Evolutionary conservation across 2,888 invertebrate genomes (phyloP).

Genomic region (Carpatolechia fugitivella): DNA sequence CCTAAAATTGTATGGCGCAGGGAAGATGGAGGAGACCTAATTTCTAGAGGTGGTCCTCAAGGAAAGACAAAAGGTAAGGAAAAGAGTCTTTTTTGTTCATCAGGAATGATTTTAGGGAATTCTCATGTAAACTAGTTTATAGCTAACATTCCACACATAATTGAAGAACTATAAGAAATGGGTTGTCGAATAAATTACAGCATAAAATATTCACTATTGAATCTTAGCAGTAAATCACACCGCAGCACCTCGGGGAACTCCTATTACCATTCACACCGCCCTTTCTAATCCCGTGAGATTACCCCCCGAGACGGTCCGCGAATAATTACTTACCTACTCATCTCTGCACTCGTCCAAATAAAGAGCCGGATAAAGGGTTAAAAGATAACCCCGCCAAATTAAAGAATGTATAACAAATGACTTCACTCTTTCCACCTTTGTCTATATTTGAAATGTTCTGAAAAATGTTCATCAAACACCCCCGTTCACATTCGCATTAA

Average conservation of each 20-base stretch:
- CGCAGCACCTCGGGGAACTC: slow-evolving; percentile 69
- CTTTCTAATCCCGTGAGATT: slow-evolving; percentile 75
- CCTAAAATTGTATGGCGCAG: slow-evolving; percentile 92
- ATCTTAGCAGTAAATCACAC: slow-evolving; percentile 77
- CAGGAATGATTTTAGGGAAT: too few relatives aligned
- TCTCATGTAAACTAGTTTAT: too few relatives aligned
- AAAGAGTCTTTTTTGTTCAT: not conserved
- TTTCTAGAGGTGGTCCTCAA: slow-evolving; percentile 85
- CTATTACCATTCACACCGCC: slow-evolving; percentile 77
- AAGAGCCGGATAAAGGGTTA: slow-evolving; percentile 43
- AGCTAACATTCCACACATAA: too few relatives aligned
- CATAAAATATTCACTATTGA: slow-evolving; percentile 78
- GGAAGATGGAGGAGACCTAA: slow-evolving; percentile 91
- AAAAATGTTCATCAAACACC: slow-evolving; percentile 7
- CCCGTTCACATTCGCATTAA: not conserved
- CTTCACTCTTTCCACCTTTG: not conserved
- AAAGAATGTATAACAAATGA: slow-evolving; percentile 37
- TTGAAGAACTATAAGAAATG: slow-evolving; percentile 41
- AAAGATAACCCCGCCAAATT: slow-evolving; percentile 34
- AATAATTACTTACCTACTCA: slow-evolving; percentile 76
- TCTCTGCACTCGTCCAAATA: slow-evolving; percentile 51
- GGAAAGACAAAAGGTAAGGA: slow-evolving; percentile 84
- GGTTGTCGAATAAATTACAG: slow-evolving; percentile 62
- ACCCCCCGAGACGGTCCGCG: slow-evolving; percentile 69
- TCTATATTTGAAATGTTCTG: slow-evolving; percentile 11